A percentile compares a stretch with the other conserved stretches of the same genome.
These are phyloP conservation scores for Diachasmimorpha longicaudata DNA, from an alignment of 1,140 invertebrate genomes.

Conservation along the genomic window DNA sequence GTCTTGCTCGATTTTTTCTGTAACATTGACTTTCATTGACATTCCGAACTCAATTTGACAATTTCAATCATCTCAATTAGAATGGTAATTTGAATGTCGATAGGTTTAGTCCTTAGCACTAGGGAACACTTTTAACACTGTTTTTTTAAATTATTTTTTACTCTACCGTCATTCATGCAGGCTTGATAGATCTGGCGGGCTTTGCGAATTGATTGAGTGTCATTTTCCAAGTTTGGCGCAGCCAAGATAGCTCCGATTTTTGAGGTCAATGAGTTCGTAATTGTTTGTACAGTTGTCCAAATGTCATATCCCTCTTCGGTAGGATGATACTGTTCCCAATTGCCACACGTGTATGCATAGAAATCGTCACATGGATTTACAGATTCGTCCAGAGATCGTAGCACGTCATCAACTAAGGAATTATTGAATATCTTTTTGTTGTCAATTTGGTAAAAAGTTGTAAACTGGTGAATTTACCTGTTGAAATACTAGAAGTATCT, in stretches of 20 bases:
- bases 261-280: background rate
- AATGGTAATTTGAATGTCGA: no score
- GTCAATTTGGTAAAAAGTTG: no score
- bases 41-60: no score
- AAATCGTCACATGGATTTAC: background rate
- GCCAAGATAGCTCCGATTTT: background rate
- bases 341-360: background rate
- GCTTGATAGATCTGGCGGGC: background rate
- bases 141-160: background rate
- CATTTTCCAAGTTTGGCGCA: background rate
- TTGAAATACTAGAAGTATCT: no score
- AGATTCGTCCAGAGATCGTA: background rate
- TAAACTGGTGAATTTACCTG: no score
- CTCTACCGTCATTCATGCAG: background rate
- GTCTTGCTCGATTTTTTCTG: background rate
- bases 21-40: no score
- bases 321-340: background rate
- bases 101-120: no score
- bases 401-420: background rate
- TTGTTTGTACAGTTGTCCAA: background rate
- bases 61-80: no score
- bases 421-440: no score
- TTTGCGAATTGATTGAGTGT: background rate
- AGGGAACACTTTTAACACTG: no score
- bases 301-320: background rate